Percentiles rank a stretch among this genome's conserved stretches.
Conservation (phyloP, 2,797 vertebrate species). For the Phaenicophaeus curvirostris region DNA sequence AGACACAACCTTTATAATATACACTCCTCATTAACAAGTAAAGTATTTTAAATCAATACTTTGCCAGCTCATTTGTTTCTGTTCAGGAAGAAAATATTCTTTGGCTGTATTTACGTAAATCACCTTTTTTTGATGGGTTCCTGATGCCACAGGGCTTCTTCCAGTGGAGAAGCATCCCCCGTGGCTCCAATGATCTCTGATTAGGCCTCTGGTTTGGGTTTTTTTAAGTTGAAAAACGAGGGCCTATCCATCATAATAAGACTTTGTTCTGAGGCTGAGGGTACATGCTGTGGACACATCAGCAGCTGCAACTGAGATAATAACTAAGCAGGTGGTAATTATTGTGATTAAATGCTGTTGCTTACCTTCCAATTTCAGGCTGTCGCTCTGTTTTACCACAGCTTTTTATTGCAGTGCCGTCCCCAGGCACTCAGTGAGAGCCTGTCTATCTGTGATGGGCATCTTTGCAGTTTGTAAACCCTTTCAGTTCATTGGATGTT, state of each 20-base stretch:
- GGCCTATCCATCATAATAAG: conserved; percentile 17
- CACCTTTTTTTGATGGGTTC: conserved; percentile 24
- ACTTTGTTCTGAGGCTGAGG: neutral
- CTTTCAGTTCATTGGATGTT: neutral
- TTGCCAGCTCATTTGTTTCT: conserved; percentile 60
- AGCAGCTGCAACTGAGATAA: neutral
- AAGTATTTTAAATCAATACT: conserved; percentile 50
- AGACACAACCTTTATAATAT: neutral
- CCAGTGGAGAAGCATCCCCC: neutral
- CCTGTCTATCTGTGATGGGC: fast-evolving
- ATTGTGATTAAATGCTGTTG: neutral
- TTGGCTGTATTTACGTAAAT: neutral
- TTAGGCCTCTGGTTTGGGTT: neutral
- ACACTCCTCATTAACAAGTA: conserved; percentile 30
- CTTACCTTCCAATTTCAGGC: neutral
- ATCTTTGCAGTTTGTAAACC: neutral
- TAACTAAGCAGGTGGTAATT: conserved; percentile 27
- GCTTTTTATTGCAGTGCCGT: neutral
- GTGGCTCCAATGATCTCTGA: neutral
- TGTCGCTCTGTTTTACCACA: neutral
- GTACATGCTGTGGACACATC: neutral
- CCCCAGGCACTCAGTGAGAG: neutral
- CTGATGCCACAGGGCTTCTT: conserved; percentile 44
- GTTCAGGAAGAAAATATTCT: neutral
- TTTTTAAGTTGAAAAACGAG: neutral